phyloP scores from a whole-genome alignment of 2,888 invertebrate species.

The Acronicta leporina region DNA sequence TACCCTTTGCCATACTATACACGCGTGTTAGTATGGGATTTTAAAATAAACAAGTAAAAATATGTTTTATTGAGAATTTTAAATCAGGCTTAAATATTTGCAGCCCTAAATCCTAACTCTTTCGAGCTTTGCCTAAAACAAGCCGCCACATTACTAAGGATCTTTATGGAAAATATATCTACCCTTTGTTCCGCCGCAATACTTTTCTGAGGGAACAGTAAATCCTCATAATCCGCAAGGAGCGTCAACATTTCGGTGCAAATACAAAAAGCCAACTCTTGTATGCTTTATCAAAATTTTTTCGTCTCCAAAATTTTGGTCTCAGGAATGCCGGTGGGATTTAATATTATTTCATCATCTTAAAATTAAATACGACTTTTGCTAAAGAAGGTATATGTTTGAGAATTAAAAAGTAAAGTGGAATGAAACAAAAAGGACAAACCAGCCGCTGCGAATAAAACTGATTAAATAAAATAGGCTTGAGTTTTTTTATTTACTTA shows the following conservation, averaged over 20 bases:
- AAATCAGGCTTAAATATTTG: not conserved
- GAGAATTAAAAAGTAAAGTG: not conserved
- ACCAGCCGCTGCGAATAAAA: not conserved
- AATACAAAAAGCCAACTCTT: constrained; percentile 60
- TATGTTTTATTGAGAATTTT: not conserved
- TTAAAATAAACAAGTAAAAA: too few relatives aligned
- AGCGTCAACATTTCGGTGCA: constrained; percentile 67
- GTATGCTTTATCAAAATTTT: constrained; percentile 58
- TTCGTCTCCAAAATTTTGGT: constrained; percentile 51
- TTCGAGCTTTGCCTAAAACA: not conserved
- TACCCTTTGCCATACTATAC: too few relatives aligned
- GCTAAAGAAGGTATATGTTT: not conserved
- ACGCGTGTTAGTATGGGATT: too few relatives aligned
- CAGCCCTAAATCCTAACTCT: not conserved
- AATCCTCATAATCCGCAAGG: constrained; percentile 67
- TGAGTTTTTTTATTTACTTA: too few relatives aligned
- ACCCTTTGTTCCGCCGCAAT: constrained; percentile 48
- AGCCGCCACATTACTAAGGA: constrained; percentile 12
- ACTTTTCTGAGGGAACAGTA: constrained; percentile 59
- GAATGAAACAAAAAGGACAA: not conserved
- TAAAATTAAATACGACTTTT: constrained; percentile 45
- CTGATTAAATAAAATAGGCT: too few relatives aligned
- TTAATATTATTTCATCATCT: constrained; percentile 46
- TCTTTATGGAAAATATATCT: constrained; percentile 49
- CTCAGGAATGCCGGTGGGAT: constrained; percentile 37